phyloP scores from a whole-genome alignment of 2,888 invertebrate genomes.

The Drosophila robusta region DNA sequence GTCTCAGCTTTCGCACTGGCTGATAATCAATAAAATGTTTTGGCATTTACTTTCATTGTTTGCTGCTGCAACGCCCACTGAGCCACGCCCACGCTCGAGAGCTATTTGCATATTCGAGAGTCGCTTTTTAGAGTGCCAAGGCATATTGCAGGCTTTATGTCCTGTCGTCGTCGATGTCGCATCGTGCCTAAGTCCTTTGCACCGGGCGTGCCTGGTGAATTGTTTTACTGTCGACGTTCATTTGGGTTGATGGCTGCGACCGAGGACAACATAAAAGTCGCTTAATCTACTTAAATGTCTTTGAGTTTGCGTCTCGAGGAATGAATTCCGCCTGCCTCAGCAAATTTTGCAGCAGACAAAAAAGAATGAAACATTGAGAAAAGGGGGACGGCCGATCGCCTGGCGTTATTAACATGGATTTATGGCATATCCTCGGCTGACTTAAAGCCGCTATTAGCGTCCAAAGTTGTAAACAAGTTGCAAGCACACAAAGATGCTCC shows the following conservation, averaged over 20 bases:
- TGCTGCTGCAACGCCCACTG: constrained; percentile 72
- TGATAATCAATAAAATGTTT: constrained; percentile 81
- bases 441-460: constrained; percentile 73
- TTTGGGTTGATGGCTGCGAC: constrained; percentile 68
- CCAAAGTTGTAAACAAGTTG: constrained; percentile 70
- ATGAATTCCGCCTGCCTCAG: constrained; percentile 46
- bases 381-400: constrained; percentile 24
- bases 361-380: constrained; percentile 7
- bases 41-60: constrained; percentile 82
- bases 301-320: constrained; percentile 58
- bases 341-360: constrained; percentile 33
- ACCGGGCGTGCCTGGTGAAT: constrained; percentile 76
- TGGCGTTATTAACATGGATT: constrained; percentile 77
- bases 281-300: constrained; percentile 81
- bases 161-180: constrained; percentile 33
- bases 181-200: constrained; percentile 73
- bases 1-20: constrained; percentile 50
- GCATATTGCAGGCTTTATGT: constrained; percentile 70
- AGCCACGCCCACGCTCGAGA: constrained; percentile 64
- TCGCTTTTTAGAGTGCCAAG: constrained; percentile 47
- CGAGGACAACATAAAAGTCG: constrained; percentile 72
- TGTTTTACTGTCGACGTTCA: constrained; percentile 81
- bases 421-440: constrained; percentile 73
- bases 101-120: constrained; percentile 75
- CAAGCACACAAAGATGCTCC: background rate